These are phyloP conservation scores for Nicator chloris DNA, from an alignment of 2,113 vertebrate species.

Conservation along the genomic window DNA sequence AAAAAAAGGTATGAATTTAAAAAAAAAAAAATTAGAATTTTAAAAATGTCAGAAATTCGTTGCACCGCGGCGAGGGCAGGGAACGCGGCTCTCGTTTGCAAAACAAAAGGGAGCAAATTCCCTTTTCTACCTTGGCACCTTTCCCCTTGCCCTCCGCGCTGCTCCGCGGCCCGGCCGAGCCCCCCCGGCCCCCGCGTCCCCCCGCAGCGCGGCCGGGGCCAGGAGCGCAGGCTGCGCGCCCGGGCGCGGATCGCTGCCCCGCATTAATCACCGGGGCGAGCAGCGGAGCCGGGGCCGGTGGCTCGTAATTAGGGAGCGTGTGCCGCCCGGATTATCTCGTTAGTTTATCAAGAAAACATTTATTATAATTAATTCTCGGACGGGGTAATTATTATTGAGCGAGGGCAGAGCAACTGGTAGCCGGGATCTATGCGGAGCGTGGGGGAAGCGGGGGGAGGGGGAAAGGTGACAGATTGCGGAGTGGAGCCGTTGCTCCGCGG, in stretches of 20 bases:
- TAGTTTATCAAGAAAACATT: slow-evolving; percentile 95
- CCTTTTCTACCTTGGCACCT: neutral
- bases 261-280: slow-evolving; percentile 84
- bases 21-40: neutral
- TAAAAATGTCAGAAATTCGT: neutral
- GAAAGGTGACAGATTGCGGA: slow-evolving; percentile 88
- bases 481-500: slow-evolving; percentile 82
- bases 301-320: slow-evolving; percentile 89
- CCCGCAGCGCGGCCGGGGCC: neutral
- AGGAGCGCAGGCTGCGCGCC: slow-evolving; percentile 23
- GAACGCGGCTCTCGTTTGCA: neutral
- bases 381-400: slow-evolving; percentile 90
- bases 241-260: slow-evolving; percentile 75
- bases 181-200: neutral
- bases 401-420: slow-evolving; percentile 85
- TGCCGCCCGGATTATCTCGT: slow-evolving; percentile 89
- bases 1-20: neutral
- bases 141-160: neutral
- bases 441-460: neutral
- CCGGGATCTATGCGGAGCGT: slow-evolving; percentile 66
- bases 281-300: slow-evolving; percentile 76
- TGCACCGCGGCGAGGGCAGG: neutral
- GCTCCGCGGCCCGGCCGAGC: neutral
- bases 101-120: neutral
- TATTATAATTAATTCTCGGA: slow-evolving; percentile 92